These are phyloP conservation scores for Pterois miles DNA, from an alignment of 2,797 vertebrate genomes.

Conservation along the genomic window DNA sequence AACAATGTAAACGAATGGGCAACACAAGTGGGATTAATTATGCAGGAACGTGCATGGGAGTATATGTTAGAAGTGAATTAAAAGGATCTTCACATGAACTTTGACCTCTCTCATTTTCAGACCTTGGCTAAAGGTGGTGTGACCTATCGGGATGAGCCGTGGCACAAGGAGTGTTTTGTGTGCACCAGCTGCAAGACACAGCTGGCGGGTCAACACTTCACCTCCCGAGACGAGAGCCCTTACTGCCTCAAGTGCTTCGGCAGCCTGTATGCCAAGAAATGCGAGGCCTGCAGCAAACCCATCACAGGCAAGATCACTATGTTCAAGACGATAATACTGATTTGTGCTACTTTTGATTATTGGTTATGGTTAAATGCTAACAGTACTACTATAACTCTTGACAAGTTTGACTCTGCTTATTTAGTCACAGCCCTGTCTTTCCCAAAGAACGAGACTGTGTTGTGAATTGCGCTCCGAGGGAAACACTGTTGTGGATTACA, in stretches of 20 bases:
- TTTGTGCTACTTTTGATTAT: neutral
- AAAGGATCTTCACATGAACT: neutral
- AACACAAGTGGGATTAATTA: neutral
- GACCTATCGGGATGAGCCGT: conserved; percentile 97
- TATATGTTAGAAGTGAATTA: neutral
- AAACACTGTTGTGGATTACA: no score
- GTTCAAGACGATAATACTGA: neutral
- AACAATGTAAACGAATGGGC: neutral
- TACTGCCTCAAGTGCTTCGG: conserved; percentile 98
- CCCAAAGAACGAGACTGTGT: no score
- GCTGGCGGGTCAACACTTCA: conserved; percentile 98
- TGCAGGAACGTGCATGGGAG: neutral
- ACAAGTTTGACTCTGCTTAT: neutral
- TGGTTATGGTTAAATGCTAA: neutral
- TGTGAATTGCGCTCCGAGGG: no score
- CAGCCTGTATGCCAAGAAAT: conserved; percentile 98
- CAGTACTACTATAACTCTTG: fast-evolving
- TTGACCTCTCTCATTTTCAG: conserved; percentile 70
- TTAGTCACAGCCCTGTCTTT: no score
- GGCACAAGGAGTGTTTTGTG: conserved; percentile 99
- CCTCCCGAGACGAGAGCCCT: conserved; percentile 94
- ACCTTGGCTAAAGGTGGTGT: conserved; percentile 97
- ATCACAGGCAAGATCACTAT: conserved; percentile 89
- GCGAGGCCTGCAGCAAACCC: conserved; percentile 93
- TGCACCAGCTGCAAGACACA: conserved; percentile 95